Conservation (phyloP, 2,113 vertebrate genomes). For the Orthonyx spaldingii region DNA sequence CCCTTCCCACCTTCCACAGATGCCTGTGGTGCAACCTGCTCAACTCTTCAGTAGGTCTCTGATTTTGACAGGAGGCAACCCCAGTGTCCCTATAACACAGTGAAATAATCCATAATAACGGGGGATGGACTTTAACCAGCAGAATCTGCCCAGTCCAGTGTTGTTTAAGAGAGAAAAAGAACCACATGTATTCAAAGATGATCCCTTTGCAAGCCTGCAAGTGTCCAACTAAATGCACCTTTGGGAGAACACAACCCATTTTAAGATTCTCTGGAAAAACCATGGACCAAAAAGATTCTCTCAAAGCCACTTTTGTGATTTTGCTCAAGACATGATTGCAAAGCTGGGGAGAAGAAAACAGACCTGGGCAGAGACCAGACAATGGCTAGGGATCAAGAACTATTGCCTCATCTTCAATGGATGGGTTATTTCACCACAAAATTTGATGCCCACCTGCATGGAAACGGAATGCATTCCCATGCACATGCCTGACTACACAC, state of each 20-base stretch:
- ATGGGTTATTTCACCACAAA: not conserved
- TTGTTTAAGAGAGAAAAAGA: not conserved
- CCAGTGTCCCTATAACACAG: not conserved
- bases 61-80: not conserved
- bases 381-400: not conserved
- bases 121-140: not conserved
- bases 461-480: not conserved
- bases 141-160: rapidly evolving
- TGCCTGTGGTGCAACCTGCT: rapidly evolving
- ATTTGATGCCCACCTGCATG: not conserved
- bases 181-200: not conserved
- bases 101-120: not conserved
- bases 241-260: not conserved
- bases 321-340: not conserved
- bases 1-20: rapidly evolving
- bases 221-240: not conserved
- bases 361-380: not conserved
- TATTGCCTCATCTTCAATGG: not conserved
- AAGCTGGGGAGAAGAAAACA: not conserved
- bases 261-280: not conserved
- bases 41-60: not conserved
- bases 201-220: not conserved
- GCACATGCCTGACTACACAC: not conserved
- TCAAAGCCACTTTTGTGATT: not conserved
- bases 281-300: not conserved